Percentiles rank a stretch among this genome's conserved stretches.
These are phyloP conservation scores for Calliphora vomitoria DNA, from an alignment of 2,888 invertebrate species.

Conservation along the genomic window DNA sequence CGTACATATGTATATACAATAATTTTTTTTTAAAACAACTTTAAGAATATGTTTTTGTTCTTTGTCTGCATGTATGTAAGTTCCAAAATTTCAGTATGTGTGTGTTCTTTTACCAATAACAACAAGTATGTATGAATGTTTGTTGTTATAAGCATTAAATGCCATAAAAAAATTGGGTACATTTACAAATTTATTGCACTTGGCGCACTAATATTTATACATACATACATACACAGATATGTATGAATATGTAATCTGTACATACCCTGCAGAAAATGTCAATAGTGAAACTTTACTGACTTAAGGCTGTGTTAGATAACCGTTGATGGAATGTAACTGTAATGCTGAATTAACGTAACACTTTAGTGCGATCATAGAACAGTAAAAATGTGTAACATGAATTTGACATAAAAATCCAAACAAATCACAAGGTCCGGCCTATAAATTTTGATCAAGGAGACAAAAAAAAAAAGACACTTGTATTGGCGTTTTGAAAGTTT, in stretches of 20 bases:
- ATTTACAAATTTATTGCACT: slow-evolving; percentile 66
- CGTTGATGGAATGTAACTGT: too few relatives aligned
- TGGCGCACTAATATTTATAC: slow-evolving; percentile 28
- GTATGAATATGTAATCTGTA: not conserved
- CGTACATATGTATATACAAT: not conserved
- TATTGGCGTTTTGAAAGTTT: too few relatives aligned
- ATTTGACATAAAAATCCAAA: too few relatives aligned
- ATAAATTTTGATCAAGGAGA: too few relatives aligned
- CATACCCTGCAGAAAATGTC: too few relatives aligned
- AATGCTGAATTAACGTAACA: too few relatives aligned
- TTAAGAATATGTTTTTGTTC: slow-evolving; percentile 41
- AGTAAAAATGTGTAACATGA: too few relatives aligned
- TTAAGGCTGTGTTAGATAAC: too few relatives aligned
- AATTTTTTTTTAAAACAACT: slow-evolving; percentile 43
- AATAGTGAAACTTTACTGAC: too few relatives aligned
- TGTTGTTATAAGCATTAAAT: slow-evolving; percentile 44
- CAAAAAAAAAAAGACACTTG: too few relatives aligned
- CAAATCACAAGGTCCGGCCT: too few relatives aligned
- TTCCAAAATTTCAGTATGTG: not conserved
- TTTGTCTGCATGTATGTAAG: not conserved
- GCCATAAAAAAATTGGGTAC: slow-evolving; percentile 53
- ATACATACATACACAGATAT: not conserved
- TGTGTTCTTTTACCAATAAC: slow-evolving; percentile 31
- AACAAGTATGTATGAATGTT: slow-evolving; percentile 4
- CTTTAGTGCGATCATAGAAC: too few relatives aligned